phyloP scores from a whole-genome alignment of 2,797 vertebrate species.

The Gallirallus australis region DNA sequence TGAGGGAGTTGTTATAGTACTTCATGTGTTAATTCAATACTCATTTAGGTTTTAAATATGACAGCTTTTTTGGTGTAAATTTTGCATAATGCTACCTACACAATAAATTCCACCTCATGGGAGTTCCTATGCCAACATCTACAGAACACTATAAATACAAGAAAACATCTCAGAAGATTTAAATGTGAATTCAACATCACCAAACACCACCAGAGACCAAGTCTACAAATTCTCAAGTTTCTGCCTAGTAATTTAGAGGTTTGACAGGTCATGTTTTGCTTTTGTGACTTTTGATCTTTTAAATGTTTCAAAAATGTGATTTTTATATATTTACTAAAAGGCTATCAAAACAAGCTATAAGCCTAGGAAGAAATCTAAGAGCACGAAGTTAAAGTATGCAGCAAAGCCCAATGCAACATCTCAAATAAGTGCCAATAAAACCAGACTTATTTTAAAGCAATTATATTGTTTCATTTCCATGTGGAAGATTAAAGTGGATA shows the following conservation, averaged over 20 bases:
- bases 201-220: not conserved
- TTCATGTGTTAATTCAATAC: not conserved
- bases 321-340: not conserved
- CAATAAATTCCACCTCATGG: not conserved
- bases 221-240: not conserved
- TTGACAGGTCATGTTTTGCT: not conserved
- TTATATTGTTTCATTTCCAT: not conserved
- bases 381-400: not conserved
- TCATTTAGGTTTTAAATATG: not conserved
- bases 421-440: not conserved
- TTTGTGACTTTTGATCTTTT: not conserved
- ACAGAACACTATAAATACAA: not conserved
- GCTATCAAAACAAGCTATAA: not conserved
- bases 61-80: not conserved
- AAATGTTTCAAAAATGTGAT: not conserved
- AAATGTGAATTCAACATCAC: not conserved
- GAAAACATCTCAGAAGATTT: not conserved
- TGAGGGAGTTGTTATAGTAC: not conserved
- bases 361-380: not conserved
- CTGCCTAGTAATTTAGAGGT: not conserved
- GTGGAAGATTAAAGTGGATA: not conserved
- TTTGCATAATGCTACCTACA: conserved; percentile 6
- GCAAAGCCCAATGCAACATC: not conserved
- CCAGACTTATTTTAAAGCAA: not conserved
- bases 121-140: not conserved